Base-by-base conservation (phyloP, 2,888 invertebrate species). In the Macrosoma leucophasiata region DNA sequence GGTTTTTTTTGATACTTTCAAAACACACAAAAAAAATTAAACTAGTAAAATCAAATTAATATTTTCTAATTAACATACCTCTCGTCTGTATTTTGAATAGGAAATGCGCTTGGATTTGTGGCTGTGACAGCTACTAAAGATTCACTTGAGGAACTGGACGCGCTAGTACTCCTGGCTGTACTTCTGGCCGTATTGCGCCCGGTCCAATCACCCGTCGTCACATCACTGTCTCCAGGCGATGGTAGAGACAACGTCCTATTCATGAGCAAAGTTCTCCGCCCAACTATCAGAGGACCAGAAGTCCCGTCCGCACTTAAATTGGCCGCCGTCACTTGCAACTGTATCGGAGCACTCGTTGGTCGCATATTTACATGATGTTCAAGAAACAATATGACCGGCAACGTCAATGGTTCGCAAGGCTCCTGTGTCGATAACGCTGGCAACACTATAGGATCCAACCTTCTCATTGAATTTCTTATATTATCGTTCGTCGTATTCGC, bases 301-400 rank as follows among this genome's bases (percentile, higher is more conserved):
- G 72, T 61, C 9, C 73, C 73, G 46, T 76, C 78, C 31, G 62
- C 68, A 43, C 68, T 79, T n/a, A 82, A 52, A 60, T 81, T 81
- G 2, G 81, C 76, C 12, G 82, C 77, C 9, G 81, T 78, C 23
- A 82, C 75, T 62, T 82, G 82, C 41, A 82, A 57, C 50, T 82
- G 82, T 55, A 84, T 76, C 2, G 84, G 84, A 7, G 81, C 77
- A 49, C 79, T 82, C 0, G 79, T 79, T 15, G 84, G 84, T 20
- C 82, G 59, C 69, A 79, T 68, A 37, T 82, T 78, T 22, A 79
- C 73, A 41, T 81, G 73, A 48, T 78, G 78, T 41, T 84, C 84
- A 41, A 84, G 55, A 50, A 84, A 84, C 25, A 84, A 58, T 54
- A 84, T 81, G 26, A 84, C 84, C 23, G 84, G 84, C 41, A 84